These are phyloP conservation scores for Venustaconcha ellipsiformis DNA, from an alignment of 1,140 invertebrate genomes.

Conservation along the genomic window DNA sequence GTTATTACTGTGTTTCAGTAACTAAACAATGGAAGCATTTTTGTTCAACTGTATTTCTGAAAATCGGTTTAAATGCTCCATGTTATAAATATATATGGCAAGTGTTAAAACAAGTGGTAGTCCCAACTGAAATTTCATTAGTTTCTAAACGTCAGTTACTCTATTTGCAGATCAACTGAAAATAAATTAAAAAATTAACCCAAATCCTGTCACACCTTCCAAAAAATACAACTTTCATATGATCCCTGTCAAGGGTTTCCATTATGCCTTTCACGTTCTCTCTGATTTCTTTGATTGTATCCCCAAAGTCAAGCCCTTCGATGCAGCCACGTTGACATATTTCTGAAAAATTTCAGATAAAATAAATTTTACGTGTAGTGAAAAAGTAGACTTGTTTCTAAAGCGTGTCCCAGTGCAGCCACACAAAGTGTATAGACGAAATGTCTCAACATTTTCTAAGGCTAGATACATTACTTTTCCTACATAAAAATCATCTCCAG, in stretches of 20 bases:
- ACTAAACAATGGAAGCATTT: too few relatives aligned
- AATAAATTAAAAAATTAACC: neutral
- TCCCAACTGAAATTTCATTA: neutral
- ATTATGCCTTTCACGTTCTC: conserved; percentile 92
- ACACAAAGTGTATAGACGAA: too few relatives aligned
- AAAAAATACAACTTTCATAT: conserved; percentile 99
- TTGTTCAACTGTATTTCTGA: neutral
- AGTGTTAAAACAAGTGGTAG: neutral
- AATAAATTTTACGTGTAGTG: too few relatives aligned
- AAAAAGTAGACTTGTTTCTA: too few relatives aligned
- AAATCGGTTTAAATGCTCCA: neutral
- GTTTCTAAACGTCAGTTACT: neutral
- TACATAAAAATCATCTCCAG: too few relatives aligned
- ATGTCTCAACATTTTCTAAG: too few relatives aligned
- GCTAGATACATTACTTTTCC: too few relatives aligned
- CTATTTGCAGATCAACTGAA: neutral
- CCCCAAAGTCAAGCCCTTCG: conserved; percentile 71
- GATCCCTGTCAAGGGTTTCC: conserved; percentile 94
- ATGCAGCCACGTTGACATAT: conserved; percentile 3
- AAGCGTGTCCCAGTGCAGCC: too few relatives aligned
- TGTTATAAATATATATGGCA: neutral
- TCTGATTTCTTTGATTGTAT: conserved; percentile 78
- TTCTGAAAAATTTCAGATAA: too few relatives aligned
- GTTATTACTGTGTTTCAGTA: too few relatives aligned
- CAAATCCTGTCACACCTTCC: conserved; percentile 67